phyloP scores from a whole-genome alignment of 2,888 invertebrate genomes.

The Drosophila limbata region DNA sequence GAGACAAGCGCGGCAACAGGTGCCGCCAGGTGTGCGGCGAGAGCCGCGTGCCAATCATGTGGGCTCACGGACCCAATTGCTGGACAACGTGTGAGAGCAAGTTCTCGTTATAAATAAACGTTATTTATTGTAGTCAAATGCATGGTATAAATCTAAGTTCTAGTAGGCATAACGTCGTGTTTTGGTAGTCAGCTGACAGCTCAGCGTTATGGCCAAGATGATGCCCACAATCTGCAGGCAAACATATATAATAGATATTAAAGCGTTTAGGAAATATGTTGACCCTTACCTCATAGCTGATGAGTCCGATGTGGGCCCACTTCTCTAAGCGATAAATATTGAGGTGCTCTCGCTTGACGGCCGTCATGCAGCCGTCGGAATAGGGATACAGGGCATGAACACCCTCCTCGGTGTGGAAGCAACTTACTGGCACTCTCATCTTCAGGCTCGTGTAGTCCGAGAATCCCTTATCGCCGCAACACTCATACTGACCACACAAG shows the following conservation, averaged over 20 bases:
- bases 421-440: conserved; percentile 67
- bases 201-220: conserved; percentile 66
- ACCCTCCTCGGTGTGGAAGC: conserved; percentile 63
- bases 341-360: conserved; percentile 64
- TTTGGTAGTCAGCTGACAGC: conserved; percentile 77
- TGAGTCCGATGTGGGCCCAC: conserved; percentile 69
- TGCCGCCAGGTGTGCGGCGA: conserved; percentile 64
- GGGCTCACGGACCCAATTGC: conserved; percentile 64
- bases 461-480: conserved; percentile 75
- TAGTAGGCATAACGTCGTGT: conserved; percentile 77
- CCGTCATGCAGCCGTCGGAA: conserved; percentile 70
- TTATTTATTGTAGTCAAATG: conserved; percentile 52
- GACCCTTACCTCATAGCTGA: conserved; percentile 67
- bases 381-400: conserved; percentile 65
- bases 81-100: conserved; percentile 54
- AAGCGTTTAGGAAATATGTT: too few species aligned
- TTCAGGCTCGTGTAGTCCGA: conserved; percentile 65
- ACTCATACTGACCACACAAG: conserved; percentile 64
- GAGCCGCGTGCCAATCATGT: conserved; percentile 72
- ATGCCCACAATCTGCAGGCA: conserved; percentile 70
- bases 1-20: conserved; percentile 44
- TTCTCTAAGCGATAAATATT: conserved; percentile 71
- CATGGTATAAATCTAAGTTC: conserved; percentile 31
- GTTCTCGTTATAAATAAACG: conserved; percentile 24
- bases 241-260: not conserved